These are phyloP conservation scores for Enteromius viviparus DNA, from an alignment of 2,797 vertebrate genomes.

Conservation along the genomic window DNA sequence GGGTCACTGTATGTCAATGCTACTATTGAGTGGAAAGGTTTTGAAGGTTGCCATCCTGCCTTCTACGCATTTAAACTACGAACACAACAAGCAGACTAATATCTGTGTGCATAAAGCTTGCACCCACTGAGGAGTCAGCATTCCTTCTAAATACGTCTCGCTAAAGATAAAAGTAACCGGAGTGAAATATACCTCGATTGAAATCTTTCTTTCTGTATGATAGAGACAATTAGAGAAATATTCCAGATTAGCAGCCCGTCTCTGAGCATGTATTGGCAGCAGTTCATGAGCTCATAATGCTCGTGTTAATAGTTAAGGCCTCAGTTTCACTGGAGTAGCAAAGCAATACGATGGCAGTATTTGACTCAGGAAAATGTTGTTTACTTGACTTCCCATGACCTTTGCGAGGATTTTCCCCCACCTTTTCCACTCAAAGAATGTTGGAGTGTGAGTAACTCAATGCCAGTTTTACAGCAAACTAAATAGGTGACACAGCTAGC, in stretches of 20 bases:
- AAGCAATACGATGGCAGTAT: slow-evolving; percentile 76
- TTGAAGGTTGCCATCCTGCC: not conserved
- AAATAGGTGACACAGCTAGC: slow-evolving; percentile 65
- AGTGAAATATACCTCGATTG: not conserved
- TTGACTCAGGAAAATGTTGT: slow-evolving; percentile 82
- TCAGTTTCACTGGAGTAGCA: slow-evolving; percentile 74
- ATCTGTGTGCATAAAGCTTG: not conserved
- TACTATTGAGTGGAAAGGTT: not conserved
- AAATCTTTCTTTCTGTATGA: slow-evolving; percentile 15
- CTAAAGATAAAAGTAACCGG: not conserved
- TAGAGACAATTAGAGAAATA: slow-evolving; percentile 35
- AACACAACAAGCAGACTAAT: not conserved
- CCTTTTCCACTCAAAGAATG: slow-evolving; percentile 77
- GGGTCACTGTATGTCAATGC: not conserved
- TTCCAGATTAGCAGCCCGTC: not conserved
- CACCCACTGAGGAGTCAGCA: slow-evolving; percentile 9
- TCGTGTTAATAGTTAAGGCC: slow-evolving; percentile 71
- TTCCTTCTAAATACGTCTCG: not conserved
- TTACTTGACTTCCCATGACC: slow-evolving; percentile 82
- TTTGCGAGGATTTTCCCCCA: slow-evolving; percentile 62
- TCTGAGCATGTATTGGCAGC: slow-evolving; percentile 59
- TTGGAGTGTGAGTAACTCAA: slow-evolving; percentile 75
- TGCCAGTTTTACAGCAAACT: slow-evolving; percentile 73
- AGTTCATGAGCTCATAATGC: slow-evolving; percentile 63
- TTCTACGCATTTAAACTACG: not conserved